These are phyloP conservation scores for Drosophila lowei DNA, from an alignment of 1,140 invertebrate genomes.

Conservation along the genomic window DNA sequence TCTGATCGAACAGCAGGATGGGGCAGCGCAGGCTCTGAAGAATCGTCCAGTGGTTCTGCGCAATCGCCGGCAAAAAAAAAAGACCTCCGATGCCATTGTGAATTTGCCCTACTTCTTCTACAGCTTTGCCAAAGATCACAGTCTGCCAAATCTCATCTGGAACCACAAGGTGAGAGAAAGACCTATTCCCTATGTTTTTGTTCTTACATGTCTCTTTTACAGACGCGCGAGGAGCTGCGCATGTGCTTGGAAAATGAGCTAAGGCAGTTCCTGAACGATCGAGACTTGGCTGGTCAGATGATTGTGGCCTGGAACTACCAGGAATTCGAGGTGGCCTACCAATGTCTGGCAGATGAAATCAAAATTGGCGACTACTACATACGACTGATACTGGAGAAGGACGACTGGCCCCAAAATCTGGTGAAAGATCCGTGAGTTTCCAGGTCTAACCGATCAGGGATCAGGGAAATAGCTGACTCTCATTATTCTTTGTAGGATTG, in stretches of 20 bases:
- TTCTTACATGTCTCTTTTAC: background rate
- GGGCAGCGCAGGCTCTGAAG: slow-evolving; percentile 82
- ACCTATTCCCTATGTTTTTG: too few species aligned
- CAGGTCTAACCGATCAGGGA: background rate
- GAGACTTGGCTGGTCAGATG: slow-evolving; percentile 92
- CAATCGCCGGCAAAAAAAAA: slow-evolving; percentile 94
- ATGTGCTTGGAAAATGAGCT: slow-evolving; percentile 97
- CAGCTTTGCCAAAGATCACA: slow-evolving; percentile 97
- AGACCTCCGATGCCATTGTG: slow-evolving; percentile 88
- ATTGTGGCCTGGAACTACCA: slow-evolving; percentile 98
- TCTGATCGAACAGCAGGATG: slow-evolving; percentile 80
- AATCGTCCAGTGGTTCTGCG: slow-evolving; percentile 94
- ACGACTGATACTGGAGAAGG: slow-evolving; percentile 95
- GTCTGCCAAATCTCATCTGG: slow-evolving; percentile 98
- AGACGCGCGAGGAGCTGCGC: slow-evolving; percentile 97
- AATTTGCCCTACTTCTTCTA: slow-evolving; percentile 98
- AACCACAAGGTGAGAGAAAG: slow-evolving; percentile 91
- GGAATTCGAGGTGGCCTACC: slow-evolving; percentile 97
- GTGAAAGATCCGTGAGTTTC: slow-evolving; percentile 81
- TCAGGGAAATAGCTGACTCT: background rate
- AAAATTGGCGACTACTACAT: slow-evolving; percentile 99
- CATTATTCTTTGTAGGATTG: slow-evolving; percentile 87
- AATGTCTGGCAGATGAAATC: slow-evolving; percentile 97
- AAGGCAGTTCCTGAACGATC: slow-evolving; percentile 93
- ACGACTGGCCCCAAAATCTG: slow-evolving; percentile 87